These are phyloP conservation scores for Drosophila cracens DNA, from an alignment of 2,888 invertebrate species.

Conservation along the genomic window DNA sequence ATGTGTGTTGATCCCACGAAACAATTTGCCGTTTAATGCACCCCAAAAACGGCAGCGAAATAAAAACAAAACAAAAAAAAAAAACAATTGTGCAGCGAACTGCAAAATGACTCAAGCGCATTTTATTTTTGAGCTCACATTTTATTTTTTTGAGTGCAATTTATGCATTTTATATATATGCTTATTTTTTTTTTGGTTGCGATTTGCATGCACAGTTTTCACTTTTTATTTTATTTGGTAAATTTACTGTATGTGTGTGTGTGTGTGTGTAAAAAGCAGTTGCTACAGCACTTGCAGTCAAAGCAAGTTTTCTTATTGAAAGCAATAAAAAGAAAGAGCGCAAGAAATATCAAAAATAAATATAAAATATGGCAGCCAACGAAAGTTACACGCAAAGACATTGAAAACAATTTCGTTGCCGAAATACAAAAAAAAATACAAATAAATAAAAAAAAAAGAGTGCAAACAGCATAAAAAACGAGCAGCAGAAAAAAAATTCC, in stretches of 20 bases:
- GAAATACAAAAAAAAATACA: slow-evolving; percentile 13
- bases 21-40: slow-evolving; percentile 80
- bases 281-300: slow-evolving; percentile 42
- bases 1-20: slow-evolving; percentile 74
- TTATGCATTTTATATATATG: slow-evolving; percentile 25
- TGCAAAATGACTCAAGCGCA: slow-evolving; percentile 51
- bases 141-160: slow-evolving; percentile 33
- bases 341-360: slow-evolving; percentile 41
- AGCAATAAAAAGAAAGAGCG: slow-evolving; percentile 26
- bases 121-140: slow-evolving; percentile 27
- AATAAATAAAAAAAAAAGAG: slow-evolving; percentile 24
- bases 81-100: slow-evolving; percentile 45
- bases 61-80: slow-evolving; percentile 19
- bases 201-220: slow-evolving; percentile 59
- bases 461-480: slow-evolving; percentile 25
- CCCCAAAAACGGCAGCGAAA: slow-evolving; percentile 56
- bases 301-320: slow-evolving; percentile 63
- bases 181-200: neutral
- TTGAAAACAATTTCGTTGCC: slow-evolving; percentile 60
- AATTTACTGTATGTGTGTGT: neutral
- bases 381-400: slow-evolving; percentile 66
- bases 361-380: slow-evolving; percentile 51
- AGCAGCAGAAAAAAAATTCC: slow-evolving; percentile 53
- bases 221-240: slow-evolving; percentile 45
- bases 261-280: slow-evolving; percentile 12